A percentile compares a stretch with the other conserved stretches of the same genome.
Conservation (phyloP, 2,888 invertebrate genomes). For the Oligia strigilis region DNA sequence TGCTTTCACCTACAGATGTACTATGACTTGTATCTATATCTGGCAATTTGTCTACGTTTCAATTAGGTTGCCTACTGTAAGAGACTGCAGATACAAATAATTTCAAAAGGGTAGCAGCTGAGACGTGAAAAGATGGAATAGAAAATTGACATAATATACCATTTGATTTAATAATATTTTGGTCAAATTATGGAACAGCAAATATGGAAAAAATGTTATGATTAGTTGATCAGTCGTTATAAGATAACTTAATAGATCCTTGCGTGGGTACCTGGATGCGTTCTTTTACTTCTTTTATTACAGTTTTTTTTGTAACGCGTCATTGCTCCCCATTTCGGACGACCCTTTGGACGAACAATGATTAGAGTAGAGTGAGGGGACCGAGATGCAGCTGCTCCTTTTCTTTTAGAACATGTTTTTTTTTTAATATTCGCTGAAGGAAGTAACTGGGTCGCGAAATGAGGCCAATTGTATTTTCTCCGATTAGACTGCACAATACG, state of each 20-base stretch:
- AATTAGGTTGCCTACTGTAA: conserved; percentile 32
- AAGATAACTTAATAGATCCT: conserved; percentile 34
- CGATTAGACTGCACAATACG: conserved; percentile 55
- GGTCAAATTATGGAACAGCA: not conserved
- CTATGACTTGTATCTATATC: conserved; percentile 61
- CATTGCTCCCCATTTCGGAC: conserved; percentile 86
- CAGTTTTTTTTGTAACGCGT: conserved; percentile 78
- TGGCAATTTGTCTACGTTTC: conserved; percentile 64
- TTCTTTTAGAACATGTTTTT: conserved; percentile 80
- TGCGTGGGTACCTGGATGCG: conserved; percentile 85
- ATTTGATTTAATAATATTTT: not conserved
- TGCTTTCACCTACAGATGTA: conserved; percentile 63
- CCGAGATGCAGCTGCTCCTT: conserved; percentile 88
- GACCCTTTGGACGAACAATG: conserved; percentile 88
- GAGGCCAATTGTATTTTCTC: conserved; percentile 66
- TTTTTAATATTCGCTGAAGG: conserved; percentile 73
- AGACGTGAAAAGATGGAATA: not conserved
- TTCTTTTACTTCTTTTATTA: conserved; percentile 81
- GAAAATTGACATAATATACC: not conserved
- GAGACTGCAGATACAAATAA: conserved; percentile 11
- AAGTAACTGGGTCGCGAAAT: conserved; percentile 81
- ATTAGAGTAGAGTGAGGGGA: conserved; percentile 85
- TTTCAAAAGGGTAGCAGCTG: conserved; percentile 14
- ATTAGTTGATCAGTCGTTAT: conserved; percentile 17
- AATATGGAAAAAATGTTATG: conserved; percentile 7